Evolutionary conservation across 1,140 invertebrate genomes (phyloP).

Genomic region (Pectinophora gossypiella): DNA sequence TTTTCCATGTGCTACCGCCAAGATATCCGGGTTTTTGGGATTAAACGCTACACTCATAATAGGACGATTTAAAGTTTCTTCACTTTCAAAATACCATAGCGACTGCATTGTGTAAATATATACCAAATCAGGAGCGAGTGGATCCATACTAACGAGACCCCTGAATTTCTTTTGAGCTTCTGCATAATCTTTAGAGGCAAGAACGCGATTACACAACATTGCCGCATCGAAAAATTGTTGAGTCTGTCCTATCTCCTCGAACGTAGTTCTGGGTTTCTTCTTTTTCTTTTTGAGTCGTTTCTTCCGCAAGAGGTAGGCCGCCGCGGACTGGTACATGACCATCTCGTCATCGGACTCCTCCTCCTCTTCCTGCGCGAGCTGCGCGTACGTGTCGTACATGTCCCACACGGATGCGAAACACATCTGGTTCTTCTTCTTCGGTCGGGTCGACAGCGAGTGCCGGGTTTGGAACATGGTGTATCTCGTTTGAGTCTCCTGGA

Average conservation of each 20-base stretch:
- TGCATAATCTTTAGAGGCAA: conserved; percentile 80
- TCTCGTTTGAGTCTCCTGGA: conserved; percentile 81
- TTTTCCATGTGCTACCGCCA: conserved; percentile 84
- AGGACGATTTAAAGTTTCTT: conserved; percentile 60
- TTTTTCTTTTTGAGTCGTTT: conserved; percentile 28
- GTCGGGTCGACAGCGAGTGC: conserved; percentile 75
- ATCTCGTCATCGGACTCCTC: conserved; percentile 68
- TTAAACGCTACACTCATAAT: conserved; percentile 80
- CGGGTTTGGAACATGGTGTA: conserved; percentile 76
- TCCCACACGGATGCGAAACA: conserved; percentile 84
- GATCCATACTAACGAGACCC: conserved; percentile 77
- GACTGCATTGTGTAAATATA: conserved; percentile 79
- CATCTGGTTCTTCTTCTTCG: conserved; percentile 73
- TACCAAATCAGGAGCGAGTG: conserved; percentile 76
- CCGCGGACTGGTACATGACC: conserved; percentile 60
- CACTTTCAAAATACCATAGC: conserved; percentile 79
- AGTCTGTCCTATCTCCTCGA: conserved; percentile 51
- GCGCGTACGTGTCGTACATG: conserved; percentile 81
- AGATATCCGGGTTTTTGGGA: conserved; percentile 77
- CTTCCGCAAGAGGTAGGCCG: conserved; percentile 39
- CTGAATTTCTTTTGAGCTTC: conserved; percentile 80
- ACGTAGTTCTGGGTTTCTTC: conserved; percentile 32
- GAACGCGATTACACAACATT: conserved; percentile 79
- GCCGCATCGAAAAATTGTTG: conserved; percentile 77
- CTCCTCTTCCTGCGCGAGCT: conserved; percentile 47